Evolutionary conservation across 2,888 invertebrate genomes (phyloP).

Genomic region (Fissipunctia ypsillon): DNA sequence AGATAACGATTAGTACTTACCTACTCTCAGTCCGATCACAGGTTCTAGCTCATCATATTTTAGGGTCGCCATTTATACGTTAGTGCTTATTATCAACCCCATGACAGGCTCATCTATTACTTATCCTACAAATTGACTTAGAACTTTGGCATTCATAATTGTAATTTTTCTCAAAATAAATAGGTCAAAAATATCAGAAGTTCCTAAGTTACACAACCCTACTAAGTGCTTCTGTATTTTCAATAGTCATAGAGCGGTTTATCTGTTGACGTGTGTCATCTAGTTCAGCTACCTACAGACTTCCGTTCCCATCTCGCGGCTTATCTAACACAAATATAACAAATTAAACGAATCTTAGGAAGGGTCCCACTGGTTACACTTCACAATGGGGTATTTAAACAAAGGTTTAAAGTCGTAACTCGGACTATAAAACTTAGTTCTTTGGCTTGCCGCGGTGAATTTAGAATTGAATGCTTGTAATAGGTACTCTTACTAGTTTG

Average conservation of each 20-base stretch:
- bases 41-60: not conserved
- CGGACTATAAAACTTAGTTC: slow-evolving; percentile 31
- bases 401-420: slow-evolving; percentile 50
- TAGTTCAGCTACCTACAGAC: slow-evolving; percentile 71
- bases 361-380: slow-evolving; percentile 44
- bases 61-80: not conserved
- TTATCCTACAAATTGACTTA: not conserved
- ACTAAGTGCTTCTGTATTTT: slow-evolving; percentile 37
- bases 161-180: not conserved
- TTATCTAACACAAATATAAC: slow-evolving; percentile 88
- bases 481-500: no score
- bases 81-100: not conserved
- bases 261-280: slow-evolving; percentile 83
- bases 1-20: not conserved
- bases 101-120: not conserved
- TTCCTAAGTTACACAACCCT: slow-evolving; percentile 2
- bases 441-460: slow-evolving; percentile 28
- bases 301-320: slow-evolving; percentile 85
- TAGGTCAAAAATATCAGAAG: not conserved
- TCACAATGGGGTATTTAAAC: slow-evolving; percentile 64
- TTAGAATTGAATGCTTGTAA: not conserved
- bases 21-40: not conserved
- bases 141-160: not conserved
- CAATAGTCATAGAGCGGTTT: slow-evolving; percentile 69
- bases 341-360: slow-evolving; percentile 80